Evolutionary conservation across 2,797 vertebrate species (phyloP).

Genomic region (Poecilia wingei): DNA sequence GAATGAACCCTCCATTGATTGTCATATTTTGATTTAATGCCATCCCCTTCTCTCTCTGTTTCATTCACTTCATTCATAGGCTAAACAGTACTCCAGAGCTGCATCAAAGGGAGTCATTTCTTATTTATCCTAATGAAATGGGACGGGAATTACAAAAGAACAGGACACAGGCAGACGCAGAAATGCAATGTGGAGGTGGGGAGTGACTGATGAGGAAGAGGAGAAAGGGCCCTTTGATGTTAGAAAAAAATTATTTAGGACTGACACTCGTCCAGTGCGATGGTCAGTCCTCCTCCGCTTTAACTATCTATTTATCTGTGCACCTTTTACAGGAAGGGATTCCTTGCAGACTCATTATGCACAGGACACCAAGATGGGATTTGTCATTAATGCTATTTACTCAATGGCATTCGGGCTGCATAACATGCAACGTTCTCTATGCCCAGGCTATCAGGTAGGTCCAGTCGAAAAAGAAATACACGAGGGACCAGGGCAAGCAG

Average conservation of each 20-base stretch:
- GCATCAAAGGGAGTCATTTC: slow-evolving; percentile 71
- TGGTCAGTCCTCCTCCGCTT: not conserved
- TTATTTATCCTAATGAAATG: slow-evolving; percentile 73
- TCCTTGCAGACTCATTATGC: slow-evolving; percentile 92
- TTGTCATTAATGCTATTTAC: slow-evolving; percentile 98
- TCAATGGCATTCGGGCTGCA: slow-evolving; percentile 97
- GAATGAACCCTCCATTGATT: slow-evolving; percentile 33
- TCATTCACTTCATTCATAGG: slow-evolving; percentile 64
- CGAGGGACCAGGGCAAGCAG: not conserved
- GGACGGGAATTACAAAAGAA: slow-evolving; percentile 65
- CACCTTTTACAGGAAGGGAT: slow-evolving; percentile 72
- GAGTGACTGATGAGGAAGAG: slow-evolving; percentile 46
- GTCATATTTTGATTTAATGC: slow-evolving; percentile 31
- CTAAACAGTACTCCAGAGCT: slow-evolving; percentile 47
- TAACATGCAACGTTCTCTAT: slow-evolving; percentile 92
- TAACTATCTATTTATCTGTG: slow-evolving; percentile 4
- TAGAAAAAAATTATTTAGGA: slow-evolving; percentile 16
- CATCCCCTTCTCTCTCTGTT: slow-evolving; percentile 16
- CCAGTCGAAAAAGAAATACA: slow-evolving; percentile 20
- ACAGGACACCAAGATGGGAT: slow-evolving; percentile 99
- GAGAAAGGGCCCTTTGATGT: slow-evolving; percentile 61
- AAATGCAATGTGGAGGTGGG: slow-evolving; percentile 48
- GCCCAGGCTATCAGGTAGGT: slow-evolving; percentile 86
- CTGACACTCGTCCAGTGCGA: not conserved
- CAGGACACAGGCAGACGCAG: slow-evolving; percentile 41